Base-by-base conservation (phyloP, 2,797 vertebrate genomes). In the Tapirus indicus region DNA sequence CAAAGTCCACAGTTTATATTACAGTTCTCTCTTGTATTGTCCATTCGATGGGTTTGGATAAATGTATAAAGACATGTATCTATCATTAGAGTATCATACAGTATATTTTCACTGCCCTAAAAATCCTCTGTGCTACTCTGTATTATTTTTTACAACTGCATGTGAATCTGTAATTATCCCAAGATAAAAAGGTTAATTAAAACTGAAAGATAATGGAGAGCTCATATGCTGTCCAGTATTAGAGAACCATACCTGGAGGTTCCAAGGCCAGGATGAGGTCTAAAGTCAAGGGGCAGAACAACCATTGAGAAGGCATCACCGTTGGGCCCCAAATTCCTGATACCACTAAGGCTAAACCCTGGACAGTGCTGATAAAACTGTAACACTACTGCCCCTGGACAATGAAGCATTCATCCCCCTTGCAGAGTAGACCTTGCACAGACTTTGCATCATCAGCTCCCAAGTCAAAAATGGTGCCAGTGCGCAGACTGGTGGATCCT, bases 381-480 rank as follows among this genome's bases (percentile, higher is more conserved):
- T 21, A 82, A 16, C 47, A 12, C 11, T 0, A 17, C 54, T n/a
- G 35, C n/a, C 29, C 54, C 52, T n/a, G 32, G 75, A 35, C 35
- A 49, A 21, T 2, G 5, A 47, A 25, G 29, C 2, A 5, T 0
- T 17, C 21, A 29, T 47, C 64, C 29, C 1, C 5, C 49, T 7
- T 35, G 18, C 47, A 77, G 64, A 71, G 4, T 0, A 1, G 32
- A n/a, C 68, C 52, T 49, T 21, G 16, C 11, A 1, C 10, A 60
- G 72, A 7, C 58, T 41, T 72, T 29, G 27, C 47, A 17, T 60
- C 71, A 16, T n/a, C 49, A 62, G 71, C 69, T 74, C 56, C 47
- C 49, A 68, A 16, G 14, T 83, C 72, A 47, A 66, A 68, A 64
- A 27, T 7, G 32, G 56, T 52, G 2, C 21, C 32, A 27, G 16